Evolutionary conservation across 2,888 invertebrate species (phyloP).

Genomic region (Drosophila algonquin): DNA sequence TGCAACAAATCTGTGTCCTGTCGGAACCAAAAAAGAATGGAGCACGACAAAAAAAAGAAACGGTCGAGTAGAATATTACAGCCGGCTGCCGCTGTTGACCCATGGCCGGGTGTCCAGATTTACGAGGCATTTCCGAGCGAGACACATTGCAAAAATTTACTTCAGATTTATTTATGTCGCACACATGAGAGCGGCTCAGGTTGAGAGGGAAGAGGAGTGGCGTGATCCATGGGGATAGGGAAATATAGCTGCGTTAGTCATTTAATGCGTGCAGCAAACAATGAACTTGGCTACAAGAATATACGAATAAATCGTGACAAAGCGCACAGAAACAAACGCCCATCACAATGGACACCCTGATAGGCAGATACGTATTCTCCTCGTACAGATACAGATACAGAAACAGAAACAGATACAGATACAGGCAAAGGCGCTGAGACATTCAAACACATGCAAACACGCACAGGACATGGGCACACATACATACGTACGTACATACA

Average conservation of each 20-base stretch:
- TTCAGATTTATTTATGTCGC: constrained; percentile 79
- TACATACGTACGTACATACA: constrained; percentile 11
- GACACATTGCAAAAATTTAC: constrained; percentile 80
- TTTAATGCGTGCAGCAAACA: constrained; percentile 65
- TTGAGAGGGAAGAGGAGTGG: background rate
- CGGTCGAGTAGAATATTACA: constrained; percentile 60
- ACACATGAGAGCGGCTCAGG: constrained; percentile 30
- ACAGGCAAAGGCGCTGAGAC: no score
- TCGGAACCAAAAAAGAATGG: constrained; percentile 36
- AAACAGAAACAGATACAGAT: constrained; percentile 48
- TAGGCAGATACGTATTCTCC: constrained; percentile 47
- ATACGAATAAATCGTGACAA: constrained; percentile 73
- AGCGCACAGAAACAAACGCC: constrained; percentile 23
- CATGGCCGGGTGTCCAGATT: constrained; percentile 75
- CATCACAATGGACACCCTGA: constrained; percentile 73
- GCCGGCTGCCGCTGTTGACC: constrained; percentile 66
- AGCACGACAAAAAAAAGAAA: constrained; percentile 24
- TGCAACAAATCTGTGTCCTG: constrained; percentile 75
- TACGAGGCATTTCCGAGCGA: constrained; percentile 81
- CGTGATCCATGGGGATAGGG: constrained; percentile 22
- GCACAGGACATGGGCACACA: constrained; percentile 60
- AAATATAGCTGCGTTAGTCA: constrained; percentile 50
- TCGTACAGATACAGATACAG: constrained; percentile 25
- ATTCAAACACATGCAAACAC: constrained; percentile 56
- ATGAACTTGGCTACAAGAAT: constrained; percentile 58